These are phyloP conservation scores for Ryuthela nishihirai DNA, from an alignment of 2,888 invertebrate genomes.

Conservation along the genomic window DNA sequence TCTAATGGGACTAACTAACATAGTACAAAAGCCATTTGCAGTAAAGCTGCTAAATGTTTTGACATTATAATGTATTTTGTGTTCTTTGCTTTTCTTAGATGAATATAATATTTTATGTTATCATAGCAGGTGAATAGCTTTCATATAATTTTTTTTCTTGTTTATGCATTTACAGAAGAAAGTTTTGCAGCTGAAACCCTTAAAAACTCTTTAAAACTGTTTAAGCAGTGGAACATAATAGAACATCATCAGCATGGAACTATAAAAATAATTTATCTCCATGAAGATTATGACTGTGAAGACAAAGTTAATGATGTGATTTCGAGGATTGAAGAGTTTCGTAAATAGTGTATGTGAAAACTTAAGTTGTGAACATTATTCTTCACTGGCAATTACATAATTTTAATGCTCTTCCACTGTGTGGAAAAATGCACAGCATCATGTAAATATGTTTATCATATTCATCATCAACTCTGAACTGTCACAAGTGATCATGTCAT, in stretches of 20 bases:
- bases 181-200: constrained; percentile 82
- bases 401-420: no score
- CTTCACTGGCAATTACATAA: no score
- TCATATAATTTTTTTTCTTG: neutral
- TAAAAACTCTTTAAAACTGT: constrained; percentile 74
- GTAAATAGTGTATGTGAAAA: constrained; percentile 45
- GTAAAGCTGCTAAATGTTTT: no score
- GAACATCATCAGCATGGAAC: constrained; percentile 54
- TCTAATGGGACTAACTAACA: no score
- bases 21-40: no score
- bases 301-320: constrained; percentile 38
- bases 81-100: neutral
- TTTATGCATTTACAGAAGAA: constrained; percentile 61
- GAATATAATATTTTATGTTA: neutral
- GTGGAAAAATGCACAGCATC: no score
- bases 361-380: no score
- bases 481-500: no score
- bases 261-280: constrained; percentile 25
- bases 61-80: neutral
- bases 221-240: constrained; percentile 74
- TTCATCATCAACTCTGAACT: no score
- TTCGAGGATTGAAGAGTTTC: constrained; percentile 36
- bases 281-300: constrained; percentile 22
- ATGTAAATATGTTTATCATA: no score
- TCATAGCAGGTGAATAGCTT: neutral